Evolutionary conservation across 2,888 invertebrate genomes (phyloP).

Genomic region (Hanleya hanleyi): DNA sequence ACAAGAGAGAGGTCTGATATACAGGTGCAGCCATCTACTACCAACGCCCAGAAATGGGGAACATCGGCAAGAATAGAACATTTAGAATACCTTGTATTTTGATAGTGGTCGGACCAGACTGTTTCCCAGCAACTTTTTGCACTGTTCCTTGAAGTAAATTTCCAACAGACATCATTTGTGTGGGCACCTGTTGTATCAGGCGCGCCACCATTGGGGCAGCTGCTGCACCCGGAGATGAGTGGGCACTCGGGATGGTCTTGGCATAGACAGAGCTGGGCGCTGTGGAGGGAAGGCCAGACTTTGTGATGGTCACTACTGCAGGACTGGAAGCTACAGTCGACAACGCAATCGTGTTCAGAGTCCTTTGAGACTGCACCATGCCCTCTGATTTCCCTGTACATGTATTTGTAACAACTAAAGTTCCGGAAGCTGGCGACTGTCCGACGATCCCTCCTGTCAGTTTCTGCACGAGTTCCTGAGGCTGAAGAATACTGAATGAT

Average conservation of each 20-base stretch:
- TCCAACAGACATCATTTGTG: conserved; percentile 60
- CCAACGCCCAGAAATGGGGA: too few relatives aligned
- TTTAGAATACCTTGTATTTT: conserved; percentile 65
- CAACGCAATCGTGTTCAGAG: not conserved
- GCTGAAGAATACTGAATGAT: not conserved
- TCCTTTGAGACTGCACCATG: not conserved
- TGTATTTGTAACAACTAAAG: not conserved
- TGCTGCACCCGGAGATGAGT: not conserved
- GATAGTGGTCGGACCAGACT: conserved; percentile 44
- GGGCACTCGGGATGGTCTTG: conserved; percentile 11
- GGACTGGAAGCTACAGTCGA: not conserved
- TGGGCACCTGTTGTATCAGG: conserved; percentile 57
- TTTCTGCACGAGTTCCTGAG: not conserved
- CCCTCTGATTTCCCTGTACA: not conserved
- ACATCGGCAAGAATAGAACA: too few relatives aligned
- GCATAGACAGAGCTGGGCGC: conserved; percentile 34
- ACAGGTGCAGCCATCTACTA: too few relatives aligned
- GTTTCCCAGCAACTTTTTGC: conserved; percentile 20
- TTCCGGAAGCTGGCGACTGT: not conserved
- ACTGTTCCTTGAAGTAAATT: conserved; percentile 49
- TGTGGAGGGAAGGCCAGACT: not conserved
- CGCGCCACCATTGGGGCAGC: conserved; percentile 56
- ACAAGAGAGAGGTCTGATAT: too few relatives aligned
- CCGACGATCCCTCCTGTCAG: not conserved
- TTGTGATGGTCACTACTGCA: not conserved